Conservation (phyloP, 35 echinoderm and acorn worm species). For the Apostichopus japonicus region DNA sequence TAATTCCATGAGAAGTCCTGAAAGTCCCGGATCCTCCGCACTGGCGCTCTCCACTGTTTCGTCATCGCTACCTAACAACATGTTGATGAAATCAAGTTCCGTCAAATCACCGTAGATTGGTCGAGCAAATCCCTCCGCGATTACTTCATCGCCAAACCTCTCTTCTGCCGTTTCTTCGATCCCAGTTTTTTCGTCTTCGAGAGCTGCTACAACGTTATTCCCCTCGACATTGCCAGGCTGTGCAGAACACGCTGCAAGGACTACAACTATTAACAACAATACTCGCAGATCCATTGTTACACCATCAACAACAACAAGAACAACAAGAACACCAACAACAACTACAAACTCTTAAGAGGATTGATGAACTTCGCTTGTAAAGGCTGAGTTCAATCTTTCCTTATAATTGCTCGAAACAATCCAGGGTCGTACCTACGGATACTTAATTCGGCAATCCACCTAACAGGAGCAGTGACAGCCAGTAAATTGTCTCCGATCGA, state of each 20-base stretch:
- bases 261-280: neutral
- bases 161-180: neutral
- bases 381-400: too few relatives aligned
- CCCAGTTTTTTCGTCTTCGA: slow-evolving; percentile 5
- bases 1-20: neutral
- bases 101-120: slow-evolving; percentile 2
- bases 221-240: slow-evolving; percentile 6
- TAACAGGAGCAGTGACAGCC: too few relatives aligned
- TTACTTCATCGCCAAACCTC: neutral
- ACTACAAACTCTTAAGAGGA: too few relatives aligned
- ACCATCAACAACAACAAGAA: too few relatives aligned
- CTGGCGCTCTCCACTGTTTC: neutral
- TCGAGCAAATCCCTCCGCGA: neutral
- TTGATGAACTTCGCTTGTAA: too few relatives aligned
- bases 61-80: neutral
- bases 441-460: too few relatives aligned
- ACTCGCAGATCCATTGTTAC: too few relatives aligned
- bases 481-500: too few relatives aligned
- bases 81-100: neutral
- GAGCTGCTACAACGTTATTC: slow-evolving; percentile 22
- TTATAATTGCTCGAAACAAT: too few relatives aligned
- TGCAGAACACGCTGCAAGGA: neutral
- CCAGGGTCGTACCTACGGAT: too few relatives aligned
- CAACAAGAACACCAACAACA: too few relatives aligned
- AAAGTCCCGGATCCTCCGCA: neutral